Conservation (phyloP, 2,113 vertebrate genomes). For the Oreochromis aureus region DNA sequence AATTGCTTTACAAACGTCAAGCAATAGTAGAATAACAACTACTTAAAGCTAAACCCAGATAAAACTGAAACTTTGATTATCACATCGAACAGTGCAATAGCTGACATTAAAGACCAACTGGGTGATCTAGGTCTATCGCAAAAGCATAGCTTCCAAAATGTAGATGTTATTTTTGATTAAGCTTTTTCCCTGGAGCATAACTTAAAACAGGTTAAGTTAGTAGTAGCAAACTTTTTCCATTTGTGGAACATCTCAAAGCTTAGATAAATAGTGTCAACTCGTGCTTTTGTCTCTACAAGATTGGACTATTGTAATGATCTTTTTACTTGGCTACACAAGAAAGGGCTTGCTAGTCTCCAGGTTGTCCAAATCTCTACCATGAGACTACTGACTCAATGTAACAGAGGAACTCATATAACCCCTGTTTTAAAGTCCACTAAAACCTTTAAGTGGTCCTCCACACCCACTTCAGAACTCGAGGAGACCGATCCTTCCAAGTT, state of each 20-base stretch:
- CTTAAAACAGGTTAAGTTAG: neutral
- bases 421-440: neutral
- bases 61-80: neutral
- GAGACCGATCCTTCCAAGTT: neutral
- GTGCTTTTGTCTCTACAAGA: neutral
- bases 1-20: neutral
- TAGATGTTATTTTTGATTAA: neutral
- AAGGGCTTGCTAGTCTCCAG: neutral
- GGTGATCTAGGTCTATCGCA: too few species aligned
- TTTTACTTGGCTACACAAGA: neutral
- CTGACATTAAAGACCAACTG: neutral
- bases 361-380: neutral
- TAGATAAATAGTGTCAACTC: neutral
- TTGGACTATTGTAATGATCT: neutral
- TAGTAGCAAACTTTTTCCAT: neutral
- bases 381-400: neutral
- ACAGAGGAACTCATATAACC: neutral
- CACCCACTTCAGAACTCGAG: neutral
- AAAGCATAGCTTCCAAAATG: too few species aligned
- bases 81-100: fast-evolving
- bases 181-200: neutral
- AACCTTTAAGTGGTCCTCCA: neutral
- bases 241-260: neutral
- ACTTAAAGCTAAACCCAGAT: neutral
- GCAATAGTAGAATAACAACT: neutral